phyloP scores from a whole-genome alignment of 2,888 invertebrate genomes.

The Mantis religiosa region DNA sequence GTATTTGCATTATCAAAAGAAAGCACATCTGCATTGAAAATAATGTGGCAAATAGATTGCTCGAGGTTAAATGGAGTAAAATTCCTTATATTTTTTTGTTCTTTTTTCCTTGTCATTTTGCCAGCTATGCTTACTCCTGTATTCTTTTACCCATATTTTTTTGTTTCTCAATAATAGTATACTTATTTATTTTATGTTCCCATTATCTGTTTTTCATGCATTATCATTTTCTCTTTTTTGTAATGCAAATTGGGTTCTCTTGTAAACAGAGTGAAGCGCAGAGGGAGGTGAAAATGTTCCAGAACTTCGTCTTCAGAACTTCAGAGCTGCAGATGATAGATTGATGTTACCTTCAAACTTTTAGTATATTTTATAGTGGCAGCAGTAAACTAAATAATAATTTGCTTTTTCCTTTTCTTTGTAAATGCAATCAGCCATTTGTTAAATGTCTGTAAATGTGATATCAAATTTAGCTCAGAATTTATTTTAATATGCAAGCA shows the following conservation, averaged over 20 bases:
- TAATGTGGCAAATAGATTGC: too few relatives aligned
- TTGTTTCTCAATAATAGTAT: not conserved
- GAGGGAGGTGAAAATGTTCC: not conserved
- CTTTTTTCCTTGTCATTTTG: not conserved
- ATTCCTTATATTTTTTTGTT: too few relatives aligned
- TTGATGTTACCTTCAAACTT: not conserved
- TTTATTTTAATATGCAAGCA: not conserved
- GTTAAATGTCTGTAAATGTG: not conserved
- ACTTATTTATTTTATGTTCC: not conserved
- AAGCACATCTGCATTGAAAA: too few relatives aligned
- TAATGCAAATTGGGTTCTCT: conserved; percentile 19
- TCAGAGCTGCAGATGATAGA: not conserved
- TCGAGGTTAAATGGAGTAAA: too few relatives aligned
- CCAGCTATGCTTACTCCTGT: not conserved
- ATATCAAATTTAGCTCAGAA: not conserved
- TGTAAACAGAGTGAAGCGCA: conserved; percentile 18
- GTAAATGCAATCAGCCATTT: not conserved
- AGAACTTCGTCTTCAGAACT: not conserved
- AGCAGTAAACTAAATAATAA: not conserved
- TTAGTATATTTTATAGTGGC: not conserved
- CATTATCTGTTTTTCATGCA: not conserved
- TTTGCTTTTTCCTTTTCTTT: not conserved
- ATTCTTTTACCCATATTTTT: not conserved
- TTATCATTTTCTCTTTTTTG: not conserved
- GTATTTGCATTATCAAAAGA: too few relatives aligned